Evolutionary conservation across 1,140 invertebrate genomes (phyloP), one percentile per base, ranked within the genome.

Genomic region (Brachionus sp.): DNA sequence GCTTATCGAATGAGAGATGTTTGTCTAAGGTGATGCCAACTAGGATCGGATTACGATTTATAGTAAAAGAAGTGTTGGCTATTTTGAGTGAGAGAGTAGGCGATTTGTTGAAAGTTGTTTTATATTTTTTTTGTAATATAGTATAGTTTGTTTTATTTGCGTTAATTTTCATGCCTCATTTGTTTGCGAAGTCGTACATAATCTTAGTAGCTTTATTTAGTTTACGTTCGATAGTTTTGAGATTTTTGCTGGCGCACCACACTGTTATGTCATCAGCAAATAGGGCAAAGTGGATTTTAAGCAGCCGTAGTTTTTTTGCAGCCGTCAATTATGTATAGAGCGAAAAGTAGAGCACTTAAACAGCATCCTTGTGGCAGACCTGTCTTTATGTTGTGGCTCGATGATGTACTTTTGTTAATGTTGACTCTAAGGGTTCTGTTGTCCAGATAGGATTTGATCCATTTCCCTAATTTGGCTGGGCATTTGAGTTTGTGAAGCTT

Each of bases 231-330:
- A 35, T 42, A 25, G 35, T 77, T 23, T 44, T 33, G 73, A 35
- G 25, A 39, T 77, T 77, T 62, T 33, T 50, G 44, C 25, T 23
- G 13, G 75, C 23, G 25, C 4, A 16, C 44, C 75, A 77, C 23
- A 77, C 33, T 77, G 75, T 77, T 33, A 77, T 19, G 33, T 77
- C 75, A 29, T 77, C 75, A 12, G 75, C 75, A 46, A 77, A 77
- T 46, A 77, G 6, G 0, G 39, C 19, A 19, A 50, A 77, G 19
- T 77, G 6, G 35, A 53, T 39, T 29, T 25, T 33, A 19, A 29
- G 19, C 25, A 16, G n/a, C 16, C 25, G 13, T 0, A 77, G 42
- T 25, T n/a, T 62, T 77, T n/a, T n/a, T n/a, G n/a, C n/a, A n/a
- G n/a, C n/a, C n/a, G n/a, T n/a, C n/a, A n/a, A n/a, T 77, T 46